Conservation (phyloP, 1,140 invertebrate genomes). For the Holotrichia oblita region DNA sequence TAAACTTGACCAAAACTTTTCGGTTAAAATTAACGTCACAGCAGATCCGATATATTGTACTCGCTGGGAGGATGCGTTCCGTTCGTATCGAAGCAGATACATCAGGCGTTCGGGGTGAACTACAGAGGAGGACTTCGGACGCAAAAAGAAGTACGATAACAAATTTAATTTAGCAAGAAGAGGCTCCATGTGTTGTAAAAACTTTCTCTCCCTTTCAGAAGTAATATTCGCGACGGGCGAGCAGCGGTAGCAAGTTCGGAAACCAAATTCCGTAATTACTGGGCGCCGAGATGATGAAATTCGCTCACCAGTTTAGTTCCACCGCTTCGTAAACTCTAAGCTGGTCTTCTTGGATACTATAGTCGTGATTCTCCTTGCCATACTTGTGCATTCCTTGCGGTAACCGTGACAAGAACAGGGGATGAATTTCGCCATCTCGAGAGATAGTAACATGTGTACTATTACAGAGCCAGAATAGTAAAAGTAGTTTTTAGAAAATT, state of each 20-base stretch:
- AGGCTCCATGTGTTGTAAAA: conserved; percentile 29
- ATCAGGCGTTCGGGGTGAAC: too few relatives aligned
- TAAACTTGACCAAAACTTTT: not conserved
- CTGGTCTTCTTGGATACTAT: too few relatives aligned
- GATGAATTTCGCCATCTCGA: too few relatives aligned
- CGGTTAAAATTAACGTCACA: not conserved
- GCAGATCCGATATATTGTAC: not conserved
- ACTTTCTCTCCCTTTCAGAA: conserved; percentile 33
- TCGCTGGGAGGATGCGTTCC: too few relatives aligned
- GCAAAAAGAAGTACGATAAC: conserved; percentile 27
- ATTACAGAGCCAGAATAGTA: too few relatives aligned
- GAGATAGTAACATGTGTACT: too few relatives aligned
- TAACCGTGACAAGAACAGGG: too few relatives aligned
- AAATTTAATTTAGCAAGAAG: conserved; percentile 37
- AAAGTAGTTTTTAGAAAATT: too few relatives aligned
- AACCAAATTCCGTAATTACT: conserved; percentile 34
- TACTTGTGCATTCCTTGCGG: too few relatives aligned
- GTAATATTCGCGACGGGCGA: conserved; percentile 17
- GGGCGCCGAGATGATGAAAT: conserved; percentile 27
- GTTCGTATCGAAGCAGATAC: too few relatives aligned
- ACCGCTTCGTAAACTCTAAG: too few relatives aligned
- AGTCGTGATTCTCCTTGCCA: too few relatives aligned
- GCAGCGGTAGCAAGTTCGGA: conserved; percentile 1
- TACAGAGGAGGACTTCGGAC: not conserved
- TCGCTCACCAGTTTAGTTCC: not conserved